phyloP scores from a whole-genome alignment of 2,888 invertebrate species.

The Arenicola marina region DNA sequence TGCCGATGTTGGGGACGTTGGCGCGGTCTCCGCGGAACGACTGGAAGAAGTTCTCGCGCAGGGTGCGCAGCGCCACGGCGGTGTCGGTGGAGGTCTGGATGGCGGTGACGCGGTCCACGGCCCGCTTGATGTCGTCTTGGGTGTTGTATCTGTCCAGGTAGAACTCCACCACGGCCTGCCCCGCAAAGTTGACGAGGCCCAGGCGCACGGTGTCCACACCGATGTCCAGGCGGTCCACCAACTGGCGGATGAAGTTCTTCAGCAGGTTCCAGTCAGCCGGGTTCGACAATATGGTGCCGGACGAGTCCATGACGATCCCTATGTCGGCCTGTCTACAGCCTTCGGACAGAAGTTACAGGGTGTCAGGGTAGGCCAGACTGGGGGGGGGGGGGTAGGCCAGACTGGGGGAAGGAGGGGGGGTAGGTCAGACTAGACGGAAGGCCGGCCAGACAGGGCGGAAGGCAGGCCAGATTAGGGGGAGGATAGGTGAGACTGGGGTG shows the following conservation, averaged over 20 bases:
- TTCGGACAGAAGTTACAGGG: no score
- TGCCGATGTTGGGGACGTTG: background rate
- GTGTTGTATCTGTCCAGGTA: background rate
- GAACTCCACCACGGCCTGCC: background rate
- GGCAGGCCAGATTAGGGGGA: no score
- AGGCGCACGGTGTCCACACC: background rate
- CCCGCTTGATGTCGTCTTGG: background rate
- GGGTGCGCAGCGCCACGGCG: background rate
- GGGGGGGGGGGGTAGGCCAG: no score
- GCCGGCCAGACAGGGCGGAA: no score
- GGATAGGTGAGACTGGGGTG: no score
- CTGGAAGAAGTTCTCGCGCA: background rate
- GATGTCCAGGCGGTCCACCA: background rate
- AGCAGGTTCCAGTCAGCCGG: background rate
- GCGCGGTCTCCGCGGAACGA: background rate
- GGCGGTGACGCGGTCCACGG: background rate
- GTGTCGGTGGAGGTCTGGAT: background rate
- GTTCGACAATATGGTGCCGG: background rate
- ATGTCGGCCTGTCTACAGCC: conserved; percentile 7
- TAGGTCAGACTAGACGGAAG: no score
- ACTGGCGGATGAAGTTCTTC: background rate
- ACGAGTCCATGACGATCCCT: conserved; percentile 5
- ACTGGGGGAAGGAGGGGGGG: no score
- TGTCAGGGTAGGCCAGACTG: no score
- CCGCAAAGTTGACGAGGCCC: background rate